phyloP scores from a whole-genome alignment of 2,797 vertebrate species.

The Poliocrania exsul region DNA sequence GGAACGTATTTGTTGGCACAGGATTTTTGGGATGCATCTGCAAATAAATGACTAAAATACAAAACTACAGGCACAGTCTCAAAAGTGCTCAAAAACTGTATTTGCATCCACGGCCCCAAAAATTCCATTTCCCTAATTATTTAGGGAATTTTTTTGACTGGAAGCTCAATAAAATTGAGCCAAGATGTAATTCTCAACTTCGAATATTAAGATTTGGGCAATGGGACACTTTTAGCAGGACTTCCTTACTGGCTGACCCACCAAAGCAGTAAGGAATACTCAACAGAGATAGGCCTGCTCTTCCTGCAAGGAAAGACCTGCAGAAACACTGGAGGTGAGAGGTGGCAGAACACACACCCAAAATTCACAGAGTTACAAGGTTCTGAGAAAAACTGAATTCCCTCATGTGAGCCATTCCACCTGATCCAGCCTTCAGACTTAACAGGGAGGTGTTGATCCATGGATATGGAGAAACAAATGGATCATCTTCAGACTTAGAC shows the following conservation, averaged over 20 bases:
- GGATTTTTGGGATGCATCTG: accelerated
- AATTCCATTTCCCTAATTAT: neutral
- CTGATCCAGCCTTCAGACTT: neutral
- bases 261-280: neutral
- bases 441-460: neutral
- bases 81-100: neutral
- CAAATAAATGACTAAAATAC: neutral
- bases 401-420: accelerated
- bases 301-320: neutral
- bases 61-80: neutral
- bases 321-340: neutral
- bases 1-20: neutral
- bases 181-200: neutral
- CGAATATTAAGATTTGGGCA: neutral
- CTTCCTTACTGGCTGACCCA: neutral
- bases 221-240: neutral
- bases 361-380: neutral
- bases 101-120: neutral
- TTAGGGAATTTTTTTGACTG: neutral
- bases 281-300: neutral
- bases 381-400: neutral
- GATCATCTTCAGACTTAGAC: neutral
- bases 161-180: neutral
- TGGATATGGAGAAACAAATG: accelerated
- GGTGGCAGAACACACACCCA: neutral